phyloP scores from a whole-genome alignment of 2,888 invertebrate genomes.

The Charanyca ferruginea region DNA sequence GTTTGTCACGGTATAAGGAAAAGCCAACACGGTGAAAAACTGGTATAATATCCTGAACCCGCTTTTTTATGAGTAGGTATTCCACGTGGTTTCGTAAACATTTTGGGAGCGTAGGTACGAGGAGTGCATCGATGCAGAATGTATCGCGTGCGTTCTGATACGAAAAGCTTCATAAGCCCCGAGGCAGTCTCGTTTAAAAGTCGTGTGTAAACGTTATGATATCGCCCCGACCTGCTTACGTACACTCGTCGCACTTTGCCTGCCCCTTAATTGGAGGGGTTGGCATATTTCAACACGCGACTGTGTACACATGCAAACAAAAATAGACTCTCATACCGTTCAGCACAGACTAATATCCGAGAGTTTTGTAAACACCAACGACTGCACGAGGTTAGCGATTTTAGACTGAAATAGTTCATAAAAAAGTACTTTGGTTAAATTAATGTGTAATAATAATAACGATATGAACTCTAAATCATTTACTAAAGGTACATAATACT shows the following conservation, averaged over 20 bases:
- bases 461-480: constrained; percentile 49
- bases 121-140: constrained; percentile 57
- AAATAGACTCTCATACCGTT: constrained; percentile 75
- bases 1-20: constrained; percentile 31
- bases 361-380: constrained; percentile 71
- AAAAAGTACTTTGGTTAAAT: constrained; percentile 72
- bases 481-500: constrained; percentile 8
- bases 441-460: constrained; percentile 58
- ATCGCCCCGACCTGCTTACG: constrained; percentile 85
- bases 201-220: constrained; percentile 86
- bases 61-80: constrained; percentile 4
- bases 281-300: constrained; percentile 82
- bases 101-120: constrained; percentile 26
- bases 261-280: constrained; percentile 88
- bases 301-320: constrained; percentile 77
- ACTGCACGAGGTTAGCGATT: constrained; percentile 81
- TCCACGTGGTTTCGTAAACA: constrained; percentile 1
- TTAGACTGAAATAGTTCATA: constrained; percentile 82
- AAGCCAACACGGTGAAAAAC: constrained; percentile 17
- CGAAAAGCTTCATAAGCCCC: constrained; percentile 77
- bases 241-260: constrained; percentile 86
- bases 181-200: constrained; percentile 82
- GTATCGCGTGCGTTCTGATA: constrained; percentile 69
- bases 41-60: constrained; percentile 5
- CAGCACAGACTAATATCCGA: constrained; percentile 74